Conservation (phyloP, 1,140 invertebrate genomes). For the Platyscapa corneri region DNA sequence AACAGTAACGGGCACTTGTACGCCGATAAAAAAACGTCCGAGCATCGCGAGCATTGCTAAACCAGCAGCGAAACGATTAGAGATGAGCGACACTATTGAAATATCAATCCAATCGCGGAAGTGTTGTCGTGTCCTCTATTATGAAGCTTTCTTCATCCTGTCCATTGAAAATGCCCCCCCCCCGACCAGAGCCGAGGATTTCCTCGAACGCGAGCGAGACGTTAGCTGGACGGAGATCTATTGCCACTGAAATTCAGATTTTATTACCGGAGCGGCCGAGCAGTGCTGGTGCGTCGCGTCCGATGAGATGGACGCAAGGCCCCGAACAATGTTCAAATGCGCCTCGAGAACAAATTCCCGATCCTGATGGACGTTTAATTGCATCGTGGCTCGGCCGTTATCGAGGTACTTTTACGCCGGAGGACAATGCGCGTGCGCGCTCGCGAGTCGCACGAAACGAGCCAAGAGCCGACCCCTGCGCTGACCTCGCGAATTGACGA, state of each 20-base stretch:
- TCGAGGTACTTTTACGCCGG: too few relatives aligned
- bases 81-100: slow-evolving; percentile 3
- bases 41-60: not conserved
- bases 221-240: slow-evolving; percentile 8
- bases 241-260: slow-evolving; percentile 46
- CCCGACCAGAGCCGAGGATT: not conserved
- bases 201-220: slow-evolving; percentile 14
- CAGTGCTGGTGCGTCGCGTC: not conserved
- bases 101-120: slow-evolving; percentile 30
- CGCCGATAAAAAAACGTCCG: too few relatives aligned
- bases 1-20: not conserved
- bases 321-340: slow-evolving; percentile 12
- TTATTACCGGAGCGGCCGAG: slow-evolving; percentile 12
- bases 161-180: not conserved
- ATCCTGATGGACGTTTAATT: slow-evolving; percentile 24
- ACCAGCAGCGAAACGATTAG: not conserved
- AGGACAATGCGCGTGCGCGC: not conserved
- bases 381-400: not conserved
- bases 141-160: not conserved
- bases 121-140: not conserved
- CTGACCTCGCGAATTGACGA: not conserved
- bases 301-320: not conserved
- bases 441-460: too few relatives aligned
- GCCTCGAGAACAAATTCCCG: not conserved
- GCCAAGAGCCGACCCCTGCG: too few relatives aligned